Evolutionary conservation across 2,113 vertebrate species (phyloP), one percentile per base, ranked within the genome.

Genomic region (Cnemophilus loriae): DNA sequence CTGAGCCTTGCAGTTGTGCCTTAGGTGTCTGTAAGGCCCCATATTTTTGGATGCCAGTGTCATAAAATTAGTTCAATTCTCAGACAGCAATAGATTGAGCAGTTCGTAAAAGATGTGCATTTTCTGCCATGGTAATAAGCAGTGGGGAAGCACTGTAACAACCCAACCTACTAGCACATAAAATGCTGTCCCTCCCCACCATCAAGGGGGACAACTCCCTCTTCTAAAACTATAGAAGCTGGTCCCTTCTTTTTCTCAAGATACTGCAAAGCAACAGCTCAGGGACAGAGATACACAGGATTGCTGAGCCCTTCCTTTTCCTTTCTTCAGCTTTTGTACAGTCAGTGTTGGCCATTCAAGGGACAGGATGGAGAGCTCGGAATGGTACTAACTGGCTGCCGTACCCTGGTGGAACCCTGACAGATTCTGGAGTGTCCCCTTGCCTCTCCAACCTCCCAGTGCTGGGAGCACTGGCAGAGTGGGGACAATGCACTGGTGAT

Each of bases 381-480:
- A 46, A 46, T 7, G 59, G 41, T 10, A 7, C 13, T 78, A 19
- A 5, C 39, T 82, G 64, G 20, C 28, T 83, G 35, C 75, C 49
- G 11, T 19, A 73, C 12, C 4, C 53, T 84, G 41, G 27, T 64
- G 37, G 41, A 49, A 59, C 13, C 18, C 18, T 42, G 57, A 64
- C 1, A 3, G 33, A 24, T 83, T 52, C 9, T 85, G 41, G 32
- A 55, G 18, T n/a, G 35, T 16, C 8, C 22, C 7, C 23, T 56
- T 79, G 16, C 21, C 55, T 85, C n/a, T 21, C 16, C 0, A 0
- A 4, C 27, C 12, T 69, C 17, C 32, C 33, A 6, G 33, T 23
- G 16, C 35, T 49, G 60, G n/a, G 41, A 57, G 14, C n/a, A 63
- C 39, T 39, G 49, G 21, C n/a, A 84, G 41, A 3, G 1, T 14